Evolutionary conservation across 2,888 invertebrate species (phyloP).

Genomic region (Dasysyrphus albostriatus): DNA sequence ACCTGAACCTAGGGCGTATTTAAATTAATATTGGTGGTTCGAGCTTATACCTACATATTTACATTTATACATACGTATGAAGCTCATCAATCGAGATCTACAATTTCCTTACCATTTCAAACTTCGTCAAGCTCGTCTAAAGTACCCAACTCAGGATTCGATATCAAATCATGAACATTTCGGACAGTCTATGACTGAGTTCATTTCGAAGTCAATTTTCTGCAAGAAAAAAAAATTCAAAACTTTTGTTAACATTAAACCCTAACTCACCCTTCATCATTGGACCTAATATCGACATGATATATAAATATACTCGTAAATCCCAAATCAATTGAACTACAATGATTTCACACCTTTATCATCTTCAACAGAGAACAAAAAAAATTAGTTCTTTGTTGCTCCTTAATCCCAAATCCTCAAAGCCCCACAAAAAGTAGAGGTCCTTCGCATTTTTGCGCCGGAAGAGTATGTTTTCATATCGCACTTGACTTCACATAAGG

Average conservation of each 20-base stretch:
- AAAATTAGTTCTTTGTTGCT: slow-evolving; percentile 28
- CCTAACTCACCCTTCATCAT: neutral
- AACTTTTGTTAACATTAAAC: neutral
- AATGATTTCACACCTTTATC: slow-evolving; percentile 34
- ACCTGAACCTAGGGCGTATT: too few relatives aligned
- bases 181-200: neutral
- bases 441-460: slow-evolving; percentile 5
- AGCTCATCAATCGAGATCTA: too few relatives aligned
- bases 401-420: slow-evolving; percentile 21
- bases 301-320: neutral
- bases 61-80: too few relatives aligned
- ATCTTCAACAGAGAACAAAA: neutral
- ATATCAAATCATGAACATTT: neutral
- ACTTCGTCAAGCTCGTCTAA: too few relatives aligned
- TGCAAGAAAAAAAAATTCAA: neutral
- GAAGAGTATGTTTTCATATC: slow-evolving; percentile 24
- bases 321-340: slow-evolving; percentile 34
- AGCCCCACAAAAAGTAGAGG: neutral
- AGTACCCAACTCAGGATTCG: neutral
- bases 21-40: too few relatives aligned
- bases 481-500: slow-evolving; percentile 38
- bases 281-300: neutral
- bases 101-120: too few relatives aligned
- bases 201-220: neutral
- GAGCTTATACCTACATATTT: too few relatives aligned